A percentile compares a stretch with the other conserved stretches of the same genome.
phyloP scores from a whole-genome alignment of 1,140 invertebrate species.

The Drosophila ohnishii region DNA sequence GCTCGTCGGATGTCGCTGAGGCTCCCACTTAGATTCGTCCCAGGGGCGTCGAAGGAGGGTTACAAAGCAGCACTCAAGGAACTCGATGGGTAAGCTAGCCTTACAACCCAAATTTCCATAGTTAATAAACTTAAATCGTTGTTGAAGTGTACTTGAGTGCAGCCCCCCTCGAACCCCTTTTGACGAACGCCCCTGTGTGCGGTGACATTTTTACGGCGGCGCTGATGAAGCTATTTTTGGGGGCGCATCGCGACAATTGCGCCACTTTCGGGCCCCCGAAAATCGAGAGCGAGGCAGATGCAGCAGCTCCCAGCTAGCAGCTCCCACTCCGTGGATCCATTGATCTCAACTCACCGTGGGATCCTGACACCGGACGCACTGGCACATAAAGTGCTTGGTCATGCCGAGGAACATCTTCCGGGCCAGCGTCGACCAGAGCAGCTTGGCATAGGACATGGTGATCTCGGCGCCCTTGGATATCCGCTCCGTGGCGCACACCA shows the following conservation, averaged over 20 bases:
- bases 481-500: constrained; percentile 86
- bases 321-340: neutral
- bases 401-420: constrained; percentile 86
- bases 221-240: constrained; percentile 49
- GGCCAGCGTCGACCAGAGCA: constrained; percentile 89
- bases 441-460: constrained; percentile 88
- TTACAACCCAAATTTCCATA: too few relatives aligned
- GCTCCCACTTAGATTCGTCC: neutral
- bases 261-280: constrained; percentile 21
- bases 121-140: neutral
- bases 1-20: constrained; percentile 3
- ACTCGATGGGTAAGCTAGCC: neutral
- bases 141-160: neutral
- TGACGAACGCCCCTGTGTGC: constrained; percentile 2
- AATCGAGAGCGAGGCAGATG: constrained; percentile 3
- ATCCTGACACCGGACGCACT: constrained; percentile 88
- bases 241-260: constrained; percentile 26
- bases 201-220: constrained; percentile 18
- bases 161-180: neutral
- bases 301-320: neutral
- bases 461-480: constrained; percentile 88
- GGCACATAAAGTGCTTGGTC: constrained; percentile 90
- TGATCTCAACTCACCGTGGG: constrained; percentile 85
- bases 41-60: neutral
- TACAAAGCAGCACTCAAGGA: neutral